A percentile compares a stretch with the other conserved stretches of the same genome.
Conservation (phyloP, 92 coral and sea anemone species). For the Heliopora coerulea region DNA sequence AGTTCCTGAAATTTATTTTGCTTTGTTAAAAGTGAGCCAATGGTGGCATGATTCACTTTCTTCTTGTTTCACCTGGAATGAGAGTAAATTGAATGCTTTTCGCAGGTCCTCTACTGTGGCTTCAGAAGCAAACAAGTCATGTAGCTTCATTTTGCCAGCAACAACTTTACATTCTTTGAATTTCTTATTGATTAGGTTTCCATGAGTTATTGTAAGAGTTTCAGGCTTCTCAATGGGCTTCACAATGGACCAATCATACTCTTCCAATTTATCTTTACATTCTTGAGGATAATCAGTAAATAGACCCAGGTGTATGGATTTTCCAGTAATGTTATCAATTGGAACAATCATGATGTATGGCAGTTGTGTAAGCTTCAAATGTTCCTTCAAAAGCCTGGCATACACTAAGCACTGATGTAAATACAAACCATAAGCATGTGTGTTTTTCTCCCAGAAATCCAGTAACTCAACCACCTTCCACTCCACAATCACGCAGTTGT, state of each 20-base stretch:
- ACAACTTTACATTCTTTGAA: too few species aligned
- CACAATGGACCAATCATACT: constrained; percentile 36
- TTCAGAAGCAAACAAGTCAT: too few species aligned
- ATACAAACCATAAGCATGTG: constrained; percentile 15
- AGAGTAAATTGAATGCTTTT: too few species aligned
- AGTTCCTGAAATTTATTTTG: too few species aligned
- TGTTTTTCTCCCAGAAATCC: constrained; percentile 27
- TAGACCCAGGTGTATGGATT: constrained; percentile 31
- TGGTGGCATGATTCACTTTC: too few species aligned
- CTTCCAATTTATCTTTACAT: constrained; percentile 37
- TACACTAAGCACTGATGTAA: constrained; percentile 64
- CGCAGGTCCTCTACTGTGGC: too few species aligned
- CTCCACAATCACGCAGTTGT: constrained; percentile 50
- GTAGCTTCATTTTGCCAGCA: too few species aligned
- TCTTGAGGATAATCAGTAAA: constrained; percentile 46
- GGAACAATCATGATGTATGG: constrained; percentile 55
- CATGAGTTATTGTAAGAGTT: too few species aligned
- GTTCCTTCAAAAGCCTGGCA: constrained; percentile 53
- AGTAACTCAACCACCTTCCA: constrained; percentile 46
- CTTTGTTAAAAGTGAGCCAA: too few species aligned
- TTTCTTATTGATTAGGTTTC: too few species aligned
- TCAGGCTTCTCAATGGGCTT: not conserved
- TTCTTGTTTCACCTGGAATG: too few species aligned
- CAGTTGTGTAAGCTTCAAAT: constrained; percentile 43
- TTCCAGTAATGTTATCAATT: constrained; percentile 37